Conservation (phyloP, 2,888 invertebrate species). For the Diabrotica balteata region DNA sequence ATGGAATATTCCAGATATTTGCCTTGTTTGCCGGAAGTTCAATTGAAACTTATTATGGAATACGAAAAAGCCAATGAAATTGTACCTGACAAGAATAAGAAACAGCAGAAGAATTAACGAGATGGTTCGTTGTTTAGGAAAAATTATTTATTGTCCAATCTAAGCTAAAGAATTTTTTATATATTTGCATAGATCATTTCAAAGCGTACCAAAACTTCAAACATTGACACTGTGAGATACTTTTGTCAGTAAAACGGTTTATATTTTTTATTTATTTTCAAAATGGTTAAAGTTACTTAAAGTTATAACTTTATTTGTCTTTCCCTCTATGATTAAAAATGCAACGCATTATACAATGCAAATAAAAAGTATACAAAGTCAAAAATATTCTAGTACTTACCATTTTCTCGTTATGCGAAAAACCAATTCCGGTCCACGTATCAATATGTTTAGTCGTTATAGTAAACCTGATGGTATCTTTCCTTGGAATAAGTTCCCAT, state of each 20-base stretch:
- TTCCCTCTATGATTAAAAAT: no score
- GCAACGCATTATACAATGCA: no score
- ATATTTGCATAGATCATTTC: no score
- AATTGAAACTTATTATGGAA: constrained; percentile 77
- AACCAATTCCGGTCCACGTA: constrained; percentile 91
- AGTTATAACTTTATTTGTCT: no score
- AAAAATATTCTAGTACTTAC: constrained; percentile 58
- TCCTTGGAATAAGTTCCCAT: constrained; percentile 77
- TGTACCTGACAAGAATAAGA: constrained; percentile 66
- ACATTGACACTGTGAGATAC: no score
- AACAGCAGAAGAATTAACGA: constrained; percentile 68
- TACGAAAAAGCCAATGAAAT: constrained; percentile 72
- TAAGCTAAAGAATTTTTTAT: no score
- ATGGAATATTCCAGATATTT: constrained; percentile 97
- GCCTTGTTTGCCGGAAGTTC: constrained; percentile 79
- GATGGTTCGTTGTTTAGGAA: background rate
- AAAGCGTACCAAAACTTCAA: no score
- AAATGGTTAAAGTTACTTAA: no score
- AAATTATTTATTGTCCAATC: background rate
- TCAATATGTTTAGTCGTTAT: constrained; percentile 79
- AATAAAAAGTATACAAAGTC: no score
- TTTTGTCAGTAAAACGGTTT: no score
- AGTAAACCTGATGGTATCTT: constrained; percentile 79
- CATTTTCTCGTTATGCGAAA: constrained; percentile 85
- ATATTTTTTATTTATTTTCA: no score